Evolutionary conservation across 2,113 vertebrate genomes (phyloP), one percentile per base, ranked within the genome.

Genomic region (Anguilla rostrata): DNA sequence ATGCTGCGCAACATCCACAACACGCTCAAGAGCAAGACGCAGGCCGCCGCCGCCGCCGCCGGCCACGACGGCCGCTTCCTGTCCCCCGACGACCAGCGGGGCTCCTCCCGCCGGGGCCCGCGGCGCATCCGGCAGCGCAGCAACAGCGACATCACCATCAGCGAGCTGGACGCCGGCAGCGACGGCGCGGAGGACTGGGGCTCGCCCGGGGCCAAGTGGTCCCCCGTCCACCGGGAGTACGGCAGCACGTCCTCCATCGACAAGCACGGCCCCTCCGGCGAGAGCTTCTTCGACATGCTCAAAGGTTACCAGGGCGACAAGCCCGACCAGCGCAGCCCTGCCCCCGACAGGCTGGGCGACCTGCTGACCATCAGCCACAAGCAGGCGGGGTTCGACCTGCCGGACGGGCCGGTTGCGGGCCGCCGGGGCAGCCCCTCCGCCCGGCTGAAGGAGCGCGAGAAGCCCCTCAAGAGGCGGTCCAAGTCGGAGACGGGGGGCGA

Each of bases 161-260:
- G 97, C 90, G 98, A 99, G 87, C 96, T 99, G 93, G 98, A 99
- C 53, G 95, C 87, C 4, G 91, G 92, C n/a, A 93, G 96, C 86
- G 98, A 99, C 89, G 97, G 97, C 86, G 97, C 95, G 16, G 98
- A 98, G 89, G 97, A 98, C 89, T 98, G 97, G 95, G 95, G 96
- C 89, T 94, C 95, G 39, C 94, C 94, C 3, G 96, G 96, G 0
- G 94, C 96, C 87, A 98, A 98, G 94, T 96, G 96, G 88, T 96
- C 97, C 0, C 97, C 97, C 39, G 92, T 99, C 83, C 98, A 99
- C 90, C 96, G 98, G 29, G 97, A 98, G 87, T 99, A 99, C 40
- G 98, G 98, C n/a, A 99, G 98, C 94, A 99, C 98, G n/a, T 99
- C 97, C 56, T 99, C 98, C 0, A 99, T 99, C 86, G 97, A 99